Percentiles rank a stretch among this genome's conserved stretches.
Conservation (phyloP, 2,797 vertebrate genomes). For the Megaceryle alcyon region DNA sequence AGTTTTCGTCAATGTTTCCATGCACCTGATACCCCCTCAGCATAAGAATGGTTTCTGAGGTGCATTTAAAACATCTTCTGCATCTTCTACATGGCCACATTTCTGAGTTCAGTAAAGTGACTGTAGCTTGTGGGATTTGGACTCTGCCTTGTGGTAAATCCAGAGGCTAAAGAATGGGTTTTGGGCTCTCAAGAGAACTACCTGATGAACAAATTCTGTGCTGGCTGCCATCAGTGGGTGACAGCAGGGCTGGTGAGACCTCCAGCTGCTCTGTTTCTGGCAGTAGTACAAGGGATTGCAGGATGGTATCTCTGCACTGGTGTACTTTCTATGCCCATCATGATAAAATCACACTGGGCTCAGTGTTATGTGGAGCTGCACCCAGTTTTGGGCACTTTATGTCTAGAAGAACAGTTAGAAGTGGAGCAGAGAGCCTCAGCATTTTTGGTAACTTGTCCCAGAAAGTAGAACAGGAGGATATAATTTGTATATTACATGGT, state of each 20-base stretch:
- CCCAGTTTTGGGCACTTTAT: not conserved
- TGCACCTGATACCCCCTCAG: accelerated
- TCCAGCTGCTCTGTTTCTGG: not conserved
- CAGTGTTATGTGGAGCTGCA: not conserved
- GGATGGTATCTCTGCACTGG: not conserved
- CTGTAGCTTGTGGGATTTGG: not conserved
- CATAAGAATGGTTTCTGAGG: not conserved
- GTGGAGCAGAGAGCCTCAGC: not conserved
- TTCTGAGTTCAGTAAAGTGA: not conserved
- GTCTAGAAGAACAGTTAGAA: not conserved
- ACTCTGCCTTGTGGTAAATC: not conserved
- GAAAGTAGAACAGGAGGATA: not conserved
- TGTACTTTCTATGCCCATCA: not conserved
- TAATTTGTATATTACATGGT: not conserved
- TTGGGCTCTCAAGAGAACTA: not conserved
- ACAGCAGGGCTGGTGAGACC: not conserved
- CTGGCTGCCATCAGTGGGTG: not conserved
- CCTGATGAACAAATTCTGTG: not conserved
- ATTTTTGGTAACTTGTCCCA: not conserved
- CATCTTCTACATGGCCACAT: not conserved
- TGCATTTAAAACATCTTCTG: not conserved
- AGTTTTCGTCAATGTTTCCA: not conserved
- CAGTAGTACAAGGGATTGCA: too few species aligned
- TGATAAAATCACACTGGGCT: too few species aligned
- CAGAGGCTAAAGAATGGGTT: not conserved